phyloP scores from a whole-genome alignment of 2,113 vertebrate species.

The Nothocercus nigrocapillus region DNA sequence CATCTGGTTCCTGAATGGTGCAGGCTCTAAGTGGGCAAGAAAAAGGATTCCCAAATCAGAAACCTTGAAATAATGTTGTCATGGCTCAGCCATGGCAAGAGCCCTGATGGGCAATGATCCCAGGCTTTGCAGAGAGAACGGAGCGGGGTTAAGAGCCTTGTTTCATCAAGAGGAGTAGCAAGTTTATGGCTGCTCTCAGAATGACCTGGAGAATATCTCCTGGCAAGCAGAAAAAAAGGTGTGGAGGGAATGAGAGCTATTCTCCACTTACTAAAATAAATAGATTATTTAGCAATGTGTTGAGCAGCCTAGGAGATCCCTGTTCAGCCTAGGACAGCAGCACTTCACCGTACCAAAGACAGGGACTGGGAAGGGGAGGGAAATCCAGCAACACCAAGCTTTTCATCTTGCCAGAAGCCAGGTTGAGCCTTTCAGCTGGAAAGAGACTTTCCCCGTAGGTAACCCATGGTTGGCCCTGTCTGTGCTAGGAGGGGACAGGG shows the following conservation, averaged over 20 bases:
- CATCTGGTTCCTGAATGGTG: not conserved
- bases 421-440: not conserved
- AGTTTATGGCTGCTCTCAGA: not conserved
- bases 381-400: not conserved
- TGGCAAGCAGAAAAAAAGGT: not conserved
- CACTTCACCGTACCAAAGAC: not conserved
- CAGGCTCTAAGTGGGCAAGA: not conserved
- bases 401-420: not conserved
- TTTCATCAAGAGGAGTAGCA: not conserved
- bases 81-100: not conserved
- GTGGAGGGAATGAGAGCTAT: not conserved
- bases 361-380: too few species aligned
- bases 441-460: not conserved
- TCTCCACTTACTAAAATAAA: not conserved
- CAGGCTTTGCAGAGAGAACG: not conserved
- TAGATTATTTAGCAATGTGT: not conserved
- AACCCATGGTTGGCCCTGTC: not conserved
- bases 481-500: not conserved
- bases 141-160: fast-evolving
- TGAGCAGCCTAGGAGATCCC: not conserved
- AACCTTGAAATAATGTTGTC: not conserved
- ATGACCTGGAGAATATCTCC: not conserved
- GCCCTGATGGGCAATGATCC: not conserved
- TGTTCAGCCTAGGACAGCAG: not conserved
- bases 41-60: not conserved